phyloP scores from a whole-genome alignment of 2,888 invertebrate species.

The Rhabditoides inermis region DNA sequence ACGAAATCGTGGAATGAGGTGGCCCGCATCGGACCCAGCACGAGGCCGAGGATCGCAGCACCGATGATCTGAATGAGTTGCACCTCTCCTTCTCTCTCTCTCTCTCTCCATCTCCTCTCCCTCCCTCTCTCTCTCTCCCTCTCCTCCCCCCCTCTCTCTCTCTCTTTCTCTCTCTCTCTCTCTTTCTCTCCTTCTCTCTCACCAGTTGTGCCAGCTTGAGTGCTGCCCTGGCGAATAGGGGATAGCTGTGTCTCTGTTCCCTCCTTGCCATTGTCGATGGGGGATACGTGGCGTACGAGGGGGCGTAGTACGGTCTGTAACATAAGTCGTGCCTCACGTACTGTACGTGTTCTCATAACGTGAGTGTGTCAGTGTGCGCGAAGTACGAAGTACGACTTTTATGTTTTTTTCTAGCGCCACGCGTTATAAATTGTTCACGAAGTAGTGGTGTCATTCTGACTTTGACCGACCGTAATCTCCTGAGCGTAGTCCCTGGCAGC shows the following conservation, averaged over 20 bases:
- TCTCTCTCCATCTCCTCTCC: too few species aligned
- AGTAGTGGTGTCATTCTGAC: too few species aligned
- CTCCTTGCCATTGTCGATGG: slow-evolving; percentile 37
- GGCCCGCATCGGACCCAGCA: slow-evolving; percentile 39
- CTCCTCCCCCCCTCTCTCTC: too few species aligned
- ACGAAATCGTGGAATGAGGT: slow-evolving; percentile 40
- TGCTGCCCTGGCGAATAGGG: slow-evolving; percentile 21
- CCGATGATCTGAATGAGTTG: slow-evolving; percentile 33
- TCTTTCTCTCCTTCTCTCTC: slow-evolving; percentile 4
- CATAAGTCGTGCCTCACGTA: slow-evolving; percentile 19
- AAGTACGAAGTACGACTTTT: too few species aligned
- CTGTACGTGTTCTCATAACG: slow-evolving; percentile 16
- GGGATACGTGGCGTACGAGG: slow-evolving; percentile 44
- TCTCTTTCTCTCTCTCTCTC: too few species aligned
- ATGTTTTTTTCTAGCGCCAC: too few species aligned
- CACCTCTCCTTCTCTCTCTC: too few species aligned
- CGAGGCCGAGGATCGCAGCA: slow-evolving; percentile 39
- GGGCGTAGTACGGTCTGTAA: slow-evolving; percentile 34
- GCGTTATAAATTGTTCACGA: too few species aligned
- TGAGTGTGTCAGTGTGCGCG: too few species aligned
- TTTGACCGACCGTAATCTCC: not conserved
- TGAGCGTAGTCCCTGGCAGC: not conserved
- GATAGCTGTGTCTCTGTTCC: slow-evolving; percentile 20
- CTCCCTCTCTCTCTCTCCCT: not conserved
- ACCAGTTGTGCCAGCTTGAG: slow-evolving; percentile 39